Percentiles rank a stretch among this genome's conserved stretches.
Evolutionary conservation across 1,140 invertebrate species (phyloP).

Genomic region (Luehdorfia chinensis): DNA sequence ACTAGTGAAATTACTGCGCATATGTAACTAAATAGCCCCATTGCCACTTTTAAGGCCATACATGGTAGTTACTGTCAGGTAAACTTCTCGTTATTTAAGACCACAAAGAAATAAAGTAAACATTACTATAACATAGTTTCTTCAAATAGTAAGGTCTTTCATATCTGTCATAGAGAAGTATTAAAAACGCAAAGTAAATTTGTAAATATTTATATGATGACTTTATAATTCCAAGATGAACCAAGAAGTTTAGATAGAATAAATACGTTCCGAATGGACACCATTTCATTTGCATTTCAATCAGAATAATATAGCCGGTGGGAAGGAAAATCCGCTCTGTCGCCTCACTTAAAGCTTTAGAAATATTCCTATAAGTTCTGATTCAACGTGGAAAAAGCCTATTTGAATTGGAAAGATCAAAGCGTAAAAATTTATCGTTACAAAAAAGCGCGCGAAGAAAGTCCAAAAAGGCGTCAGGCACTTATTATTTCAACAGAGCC

Average conservation of each 20-base stretch:
- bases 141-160: too few relatives aligned
- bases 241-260: constrained; percentile 57
- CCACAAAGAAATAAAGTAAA: too few relatives aligned
- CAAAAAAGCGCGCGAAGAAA: constrained; percentile 59
- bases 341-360: constrained; percentile 73
- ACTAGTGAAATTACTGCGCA: too few relatives aligned
- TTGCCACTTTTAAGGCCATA: too few relatives aligned
- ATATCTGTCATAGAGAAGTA: too few relatives aligned
- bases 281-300: constrained; percentile 75
- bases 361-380: constrained; percentile 76
- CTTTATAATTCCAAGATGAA: constrained; percentile 57
- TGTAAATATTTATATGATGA: constrained; percentile 37
- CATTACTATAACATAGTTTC: too few relatives aligned
- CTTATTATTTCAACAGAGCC: constrained; percentile 74
- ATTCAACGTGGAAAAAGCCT: constrained; percentile 70
- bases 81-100: too few relatives aligned
- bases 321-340: constrained; percentile 71
- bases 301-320: constrained; percentile 70
- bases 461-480: constrained; percentile 70
- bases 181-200: constrained; percentile 4
- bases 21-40: too few relatives aligned
- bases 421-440: constrained; percentile 74
- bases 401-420: constrained; percentile 76
- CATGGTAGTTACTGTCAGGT: too few relatives aligned
- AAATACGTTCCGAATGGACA: constrained; percentile 68